These are phyloP conservation scores for Actinia equina DNA, from an alignment of 64 coral and sea anemone species.

Conservation along the genomic window DNA sequence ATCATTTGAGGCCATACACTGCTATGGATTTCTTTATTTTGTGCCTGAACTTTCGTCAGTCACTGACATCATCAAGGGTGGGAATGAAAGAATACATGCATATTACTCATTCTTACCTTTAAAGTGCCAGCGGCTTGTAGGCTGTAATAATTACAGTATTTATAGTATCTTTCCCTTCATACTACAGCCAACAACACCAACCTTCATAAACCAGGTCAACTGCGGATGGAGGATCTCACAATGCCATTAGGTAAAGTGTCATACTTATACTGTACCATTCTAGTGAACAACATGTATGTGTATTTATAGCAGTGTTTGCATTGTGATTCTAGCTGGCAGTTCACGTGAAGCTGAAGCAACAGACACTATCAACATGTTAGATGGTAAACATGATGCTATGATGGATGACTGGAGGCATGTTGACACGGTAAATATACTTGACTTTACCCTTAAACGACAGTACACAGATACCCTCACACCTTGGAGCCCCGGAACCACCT, in stretches of 20 bases:
- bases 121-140: no score
- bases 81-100: no score
- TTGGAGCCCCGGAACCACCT: no score
- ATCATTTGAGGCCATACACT: no score
- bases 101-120: no score
- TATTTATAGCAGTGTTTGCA: neutral
- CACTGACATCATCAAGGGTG: no score
- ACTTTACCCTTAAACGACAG: no score
- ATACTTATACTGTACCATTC: no score
- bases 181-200: conserved; percentile 43
- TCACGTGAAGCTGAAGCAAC: conserved; percentile 84
- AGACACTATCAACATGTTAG: conserved; percentile 60
- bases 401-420: conserved; percentile 98
- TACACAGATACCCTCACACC: no score
- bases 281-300: no score
- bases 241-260: conserved; percentile 71
- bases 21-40: no score
- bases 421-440: conserved; percentile 73
- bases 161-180: neutral
- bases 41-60: no score
- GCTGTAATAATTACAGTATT: neutral
- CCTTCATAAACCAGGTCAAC: conserved; percentile 62
- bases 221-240: conserved; percentile 92
- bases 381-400: conserved; percentile 73
- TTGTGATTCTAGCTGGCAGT: conserved; percentile 62